Conservation (phyloP, 2,797 vertebrate species). For the Leontocebus nigricollis region DNA sequence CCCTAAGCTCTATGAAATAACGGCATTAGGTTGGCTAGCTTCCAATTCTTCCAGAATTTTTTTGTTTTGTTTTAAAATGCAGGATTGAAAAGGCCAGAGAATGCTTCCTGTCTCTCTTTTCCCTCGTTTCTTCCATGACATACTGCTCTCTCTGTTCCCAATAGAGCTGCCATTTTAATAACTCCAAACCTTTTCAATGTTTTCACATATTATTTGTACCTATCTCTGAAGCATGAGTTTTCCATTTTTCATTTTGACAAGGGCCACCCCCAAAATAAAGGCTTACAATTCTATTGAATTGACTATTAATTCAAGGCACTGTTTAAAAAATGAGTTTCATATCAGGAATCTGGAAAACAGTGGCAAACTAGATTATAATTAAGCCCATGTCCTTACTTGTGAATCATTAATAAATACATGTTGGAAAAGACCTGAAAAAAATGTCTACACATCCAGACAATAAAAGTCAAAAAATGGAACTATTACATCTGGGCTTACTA, state of each 20-base stretch:
- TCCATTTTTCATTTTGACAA: slow-evolving; percentile 75
- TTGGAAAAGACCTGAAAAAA: neutral
- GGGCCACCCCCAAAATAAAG: slow-evolving; percentile 3
- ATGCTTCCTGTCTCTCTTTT: slow-evolving; percentile 64
- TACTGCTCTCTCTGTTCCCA: slow-evolving; percentile 52
- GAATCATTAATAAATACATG: neutral
- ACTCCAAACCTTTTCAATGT: slow-evolving; percentile 70
- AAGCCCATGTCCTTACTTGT: neutral
- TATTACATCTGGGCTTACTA: neutral
- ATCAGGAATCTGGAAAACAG: slow-evolving; percentile 15
- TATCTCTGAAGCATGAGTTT: slow-evolving; percentile 58
- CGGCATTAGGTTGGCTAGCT: slow-evolving; percentile 77
- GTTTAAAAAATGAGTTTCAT: slow-evolving; percentile 46
- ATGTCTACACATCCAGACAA: neutral
- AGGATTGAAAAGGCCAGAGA: slow-evolving; percentile 66
- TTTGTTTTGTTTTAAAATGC: slow-evolving; percentile 76
- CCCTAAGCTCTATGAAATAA: slow-evolving; percentile 80
- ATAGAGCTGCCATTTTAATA: slow-evolving; percentile 74
- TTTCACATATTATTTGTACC: slow-evolving; percentile 62
- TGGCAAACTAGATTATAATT: neutral
- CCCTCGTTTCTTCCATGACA: slow-evolving; percentile 71
- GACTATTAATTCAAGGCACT: slow-evolving; percentile 5
- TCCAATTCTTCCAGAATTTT: slow-evolving; percentile 72
- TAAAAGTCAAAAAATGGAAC: neutral
- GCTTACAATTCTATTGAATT: neutral